Evolutionary conservation across 2,113 vertebrate species (phyloP).

Genomic region (Hemiscyllium ocellatum): DNA sequence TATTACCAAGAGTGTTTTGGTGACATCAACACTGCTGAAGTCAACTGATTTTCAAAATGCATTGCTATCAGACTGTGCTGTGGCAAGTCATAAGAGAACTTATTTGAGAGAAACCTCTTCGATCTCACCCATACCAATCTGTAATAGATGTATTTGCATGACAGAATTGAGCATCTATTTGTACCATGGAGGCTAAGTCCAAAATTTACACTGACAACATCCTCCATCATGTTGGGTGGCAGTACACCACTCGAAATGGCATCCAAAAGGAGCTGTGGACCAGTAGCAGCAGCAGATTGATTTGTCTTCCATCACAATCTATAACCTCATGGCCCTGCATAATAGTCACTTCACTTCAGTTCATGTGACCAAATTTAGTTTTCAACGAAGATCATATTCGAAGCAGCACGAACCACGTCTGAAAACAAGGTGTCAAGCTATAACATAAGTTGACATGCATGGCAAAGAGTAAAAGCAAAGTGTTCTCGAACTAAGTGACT

Average conservation of each 20-base stretch:
- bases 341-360: neutral
- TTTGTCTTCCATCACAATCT: neutral
- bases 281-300: neutral
- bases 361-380: neutral
- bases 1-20: no score
- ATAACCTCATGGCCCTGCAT: neutral
- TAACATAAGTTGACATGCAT: neutral
- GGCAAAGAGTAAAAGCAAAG: neutral
- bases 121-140: neutral
- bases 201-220: neutral
- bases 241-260: neutral
- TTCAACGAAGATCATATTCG: neutral
- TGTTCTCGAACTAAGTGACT: neutral
- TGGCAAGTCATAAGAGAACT: no score
- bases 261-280: neutral
- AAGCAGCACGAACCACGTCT: neutral
- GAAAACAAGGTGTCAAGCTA: neutral
- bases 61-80: no score
- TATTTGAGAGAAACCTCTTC: no score
- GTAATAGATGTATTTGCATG: neutral
- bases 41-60: neutral
- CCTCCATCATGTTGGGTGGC: neutral
- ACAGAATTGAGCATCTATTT: neutral
- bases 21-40: neutral
- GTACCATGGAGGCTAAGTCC: neutral